A percentile compares a stretch with the other conserved stretches of the same genome.
phyloP scores from a whole-genome alignment of 2,888 invertebrate genomes.

The Napeogenes inachia region DNA sequence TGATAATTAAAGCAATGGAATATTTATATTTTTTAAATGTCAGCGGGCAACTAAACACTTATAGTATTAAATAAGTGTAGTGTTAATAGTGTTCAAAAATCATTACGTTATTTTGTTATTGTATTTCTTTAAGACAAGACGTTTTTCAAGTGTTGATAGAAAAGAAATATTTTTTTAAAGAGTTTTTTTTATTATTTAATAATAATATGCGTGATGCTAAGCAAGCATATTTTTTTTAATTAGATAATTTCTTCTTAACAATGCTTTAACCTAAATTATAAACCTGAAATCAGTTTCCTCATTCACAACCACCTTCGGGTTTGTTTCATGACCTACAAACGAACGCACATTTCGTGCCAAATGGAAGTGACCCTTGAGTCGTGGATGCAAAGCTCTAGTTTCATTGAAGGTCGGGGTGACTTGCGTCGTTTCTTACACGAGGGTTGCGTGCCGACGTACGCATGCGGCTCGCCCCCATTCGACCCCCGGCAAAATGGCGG shows the following conservation, averaged over 20 bases:
- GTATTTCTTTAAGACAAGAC: too few species aligned
- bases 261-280: constrained; percentile 37
- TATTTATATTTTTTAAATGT: not conserved
- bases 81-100: too few species aligned
- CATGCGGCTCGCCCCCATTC: constrained; percentile 72
- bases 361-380: constrained; percentile 51
- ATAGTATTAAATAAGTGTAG: too few species aligned
- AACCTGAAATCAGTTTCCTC: constrained; percentile 65
- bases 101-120: too few species aligned
- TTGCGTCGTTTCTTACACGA: constrained; percentile 61
- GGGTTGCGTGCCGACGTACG: constrained; percentile 71
- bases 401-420: constrained; percentile 42
- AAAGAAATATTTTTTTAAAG: too few species aligned
- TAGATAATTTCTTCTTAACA: constrained; percentile 5
- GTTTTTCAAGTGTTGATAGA: too few species aligned
- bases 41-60: too few species aligned
- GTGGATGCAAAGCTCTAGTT: constrained; percentile 48
- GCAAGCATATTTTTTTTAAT: not conserved
- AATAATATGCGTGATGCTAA: too few species aligned
- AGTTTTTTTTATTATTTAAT: too few species aligned
- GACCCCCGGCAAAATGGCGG: constrained; percentile 76
- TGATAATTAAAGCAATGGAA: not conserved
- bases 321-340: constrained; percentile 66
- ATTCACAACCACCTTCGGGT: constrained; percentile 64
- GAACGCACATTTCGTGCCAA: constrained; percentile 48